Percentiles rank a stretch among this genome's conserved stretches.
Evolutionary conservation across 2,797 vertebrate species (phyloP).

Genomic region (Rousettus madagascariensis): DNA sequence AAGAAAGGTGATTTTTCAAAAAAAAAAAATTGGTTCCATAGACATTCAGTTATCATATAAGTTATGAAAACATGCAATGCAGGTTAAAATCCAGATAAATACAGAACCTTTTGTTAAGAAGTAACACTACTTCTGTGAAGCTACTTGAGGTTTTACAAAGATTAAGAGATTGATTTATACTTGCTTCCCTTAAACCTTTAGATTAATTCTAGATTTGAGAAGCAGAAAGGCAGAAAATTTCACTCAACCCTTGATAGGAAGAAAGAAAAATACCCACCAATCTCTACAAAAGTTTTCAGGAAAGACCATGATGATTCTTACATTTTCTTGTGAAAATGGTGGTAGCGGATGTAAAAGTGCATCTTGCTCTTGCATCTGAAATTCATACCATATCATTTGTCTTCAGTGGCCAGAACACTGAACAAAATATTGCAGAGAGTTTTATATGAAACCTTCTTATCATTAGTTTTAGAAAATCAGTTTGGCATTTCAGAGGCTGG

Average conservation of each 20-base stretch:
- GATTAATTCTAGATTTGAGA: background rate
- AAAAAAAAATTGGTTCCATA: background rate
- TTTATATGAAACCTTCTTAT: background rate
- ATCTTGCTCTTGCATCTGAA: background rate
- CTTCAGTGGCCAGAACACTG: background rate
- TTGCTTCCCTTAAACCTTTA: background rate
- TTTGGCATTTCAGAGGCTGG: background rate
- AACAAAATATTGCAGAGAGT: background rate
- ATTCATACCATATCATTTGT: background rate
- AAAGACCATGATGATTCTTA: background rate
- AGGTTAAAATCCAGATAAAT: background rate
- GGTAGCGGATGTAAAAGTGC: background rate
- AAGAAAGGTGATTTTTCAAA: background rate
- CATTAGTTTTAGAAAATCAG: background rate
- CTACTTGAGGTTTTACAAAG: background rate
- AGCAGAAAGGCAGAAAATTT: background rate
- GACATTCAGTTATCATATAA: background rate
- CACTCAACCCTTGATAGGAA: background rate
- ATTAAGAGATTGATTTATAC: background rate
- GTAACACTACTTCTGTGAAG: background rate
- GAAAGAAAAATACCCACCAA: background rate
- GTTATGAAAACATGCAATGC: background rate
- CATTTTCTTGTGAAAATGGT: background rate
- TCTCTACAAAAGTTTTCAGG: background rate
- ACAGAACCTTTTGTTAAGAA: background rate